These are phyloP conservation scores for Megaceryle alcyon DNA, from an alignment of 2,797 vertebrate species.

Conservation along the genomic window DNA sequence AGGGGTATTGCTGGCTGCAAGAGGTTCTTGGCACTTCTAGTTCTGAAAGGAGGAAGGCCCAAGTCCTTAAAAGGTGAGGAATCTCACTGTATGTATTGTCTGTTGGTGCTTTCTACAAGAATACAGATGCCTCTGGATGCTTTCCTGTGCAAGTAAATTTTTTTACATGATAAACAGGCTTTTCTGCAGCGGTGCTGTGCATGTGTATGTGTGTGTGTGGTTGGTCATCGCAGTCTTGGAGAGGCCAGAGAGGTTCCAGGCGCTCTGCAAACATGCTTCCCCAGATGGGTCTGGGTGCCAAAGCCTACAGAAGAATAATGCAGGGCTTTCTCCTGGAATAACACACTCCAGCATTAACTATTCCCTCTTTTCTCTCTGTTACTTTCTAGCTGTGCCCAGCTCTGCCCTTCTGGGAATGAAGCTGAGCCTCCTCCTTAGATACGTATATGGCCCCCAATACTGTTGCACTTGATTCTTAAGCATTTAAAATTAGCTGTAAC, in stretches of 20 bases:
- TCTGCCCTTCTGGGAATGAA: neutral
- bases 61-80: conserved; percentile 66
- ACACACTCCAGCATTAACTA: neutral
- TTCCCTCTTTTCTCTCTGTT: neutral
- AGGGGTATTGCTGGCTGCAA: neutral
- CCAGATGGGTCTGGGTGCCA: neutral
- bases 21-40: neutral
- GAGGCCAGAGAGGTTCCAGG: neutral
- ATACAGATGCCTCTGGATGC: conserved; percentile 10
- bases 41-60: neutral
- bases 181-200: neutral
- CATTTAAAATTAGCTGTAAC: conserved; percentile 53
- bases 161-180: conserved; percentile 9
- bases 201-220: neutral
- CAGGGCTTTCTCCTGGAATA: neutral
- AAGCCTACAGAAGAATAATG: neutral
- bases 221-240: accelerated
- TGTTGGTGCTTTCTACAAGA: conserved; percentile 14
- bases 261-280: neutral
- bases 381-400: neutral
- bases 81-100: conserved; percentile 15
- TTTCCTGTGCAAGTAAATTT: neutral
- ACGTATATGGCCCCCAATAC: neutral
- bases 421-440: neutral
- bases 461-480: neutral